phyloP scores from a whole-genome alignment of 2,113 vertebrate genomes.

The Diadophis punctatus region DNA sequence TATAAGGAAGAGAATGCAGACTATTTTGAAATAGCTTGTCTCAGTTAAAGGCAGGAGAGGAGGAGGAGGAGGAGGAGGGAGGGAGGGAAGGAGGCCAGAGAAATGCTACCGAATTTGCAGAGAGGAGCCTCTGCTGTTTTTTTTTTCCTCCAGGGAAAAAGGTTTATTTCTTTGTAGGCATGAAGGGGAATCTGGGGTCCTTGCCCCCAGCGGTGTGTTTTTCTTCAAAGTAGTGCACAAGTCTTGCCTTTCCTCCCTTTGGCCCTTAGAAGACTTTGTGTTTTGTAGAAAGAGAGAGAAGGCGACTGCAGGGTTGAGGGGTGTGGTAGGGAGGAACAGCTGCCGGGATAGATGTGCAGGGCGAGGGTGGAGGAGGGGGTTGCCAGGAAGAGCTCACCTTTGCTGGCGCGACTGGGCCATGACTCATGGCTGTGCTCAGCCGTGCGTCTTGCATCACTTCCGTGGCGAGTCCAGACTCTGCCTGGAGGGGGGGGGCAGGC shows the following conservation, averaged over 20 bases:
- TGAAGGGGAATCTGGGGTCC: neutral
- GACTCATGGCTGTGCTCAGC: neutral
- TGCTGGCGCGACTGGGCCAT: neutral
- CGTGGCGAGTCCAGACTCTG: neutral
- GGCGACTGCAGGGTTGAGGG: neutral
- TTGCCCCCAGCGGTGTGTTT: neutral
- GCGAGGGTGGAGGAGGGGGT: neutral
- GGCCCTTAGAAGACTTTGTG: neutral
- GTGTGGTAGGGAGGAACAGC: neutral
- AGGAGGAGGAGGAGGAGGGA: neutral
- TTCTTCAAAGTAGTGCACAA: neutral
- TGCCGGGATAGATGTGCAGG: neutral
- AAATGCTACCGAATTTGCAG: neutral
- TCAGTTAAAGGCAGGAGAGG: constrained; percentile 51
- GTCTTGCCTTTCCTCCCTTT: too few species aligned
- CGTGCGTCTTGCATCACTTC: neutral
- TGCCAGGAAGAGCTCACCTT: constrained; percentile 4
- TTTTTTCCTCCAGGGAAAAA: constrained; percentile 27
- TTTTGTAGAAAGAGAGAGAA: neutral
- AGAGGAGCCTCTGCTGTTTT: neutral
- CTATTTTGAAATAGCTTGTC: constrained; percentile 73
- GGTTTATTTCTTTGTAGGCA: constrained; percentile 13
- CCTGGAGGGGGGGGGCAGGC: neutral
- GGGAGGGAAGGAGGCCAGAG: neutral
- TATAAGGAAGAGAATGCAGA: constrained; percentile 84